These are phyloP conservation scores for Lepidotrigona ventralis DNA, from an alignment of 1,140 invertebrate species.

Conservation along the genomic window DNA sequence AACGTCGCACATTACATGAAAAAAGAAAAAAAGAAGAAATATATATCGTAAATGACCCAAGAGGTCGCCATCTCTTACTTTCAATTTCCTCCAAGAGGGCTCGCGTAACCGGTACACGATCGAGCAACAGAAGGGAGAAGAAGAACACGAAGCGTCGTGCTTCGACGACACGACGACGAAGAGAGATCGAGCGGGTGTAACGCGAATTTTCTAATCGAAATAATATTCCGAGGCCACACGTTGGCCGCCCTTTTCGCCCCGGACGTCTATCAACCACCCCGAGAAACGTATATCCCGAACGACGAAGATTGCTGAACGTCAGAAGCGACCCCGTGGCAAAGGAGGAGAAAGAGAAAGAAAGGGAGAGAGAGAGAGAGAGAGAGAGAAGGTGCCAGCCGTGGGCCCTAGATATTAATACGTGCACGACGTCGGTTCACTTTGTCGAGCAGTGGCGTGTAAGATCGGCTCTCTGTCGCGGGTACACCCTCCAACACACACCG, in stretches of 20 bases:
- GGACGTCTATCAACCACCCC: not conserved
- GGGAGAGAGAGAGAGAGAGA: not conserved
- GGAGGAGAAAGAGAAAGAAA: constrained; percentile 11
- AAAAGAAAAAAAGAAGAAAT: too few species aligned
- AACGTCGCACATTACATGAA: too few species aligned
- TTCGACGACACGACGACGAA: not conserved
- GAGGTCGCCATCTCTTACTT: not conserved
- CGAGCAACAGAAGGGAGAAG: not conserved
- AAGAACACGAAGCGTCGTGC: not conserved
- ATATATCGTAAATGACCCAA: not conserved
- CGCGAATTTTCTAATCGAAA: constrained; percentile 31
- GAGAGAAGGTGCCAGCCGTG: constrained; percentile 66
- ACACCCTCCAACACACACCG: constrained; percentile 65
- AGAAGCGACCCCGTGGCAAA: constrained; percentile 57
- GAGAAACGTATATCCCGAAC: constrained; percentile 28
- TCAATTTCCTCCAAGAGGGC: constrained; percentile 9
- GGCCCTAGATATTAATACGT: constrained; percentile 76
- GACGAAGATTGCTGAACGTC: constrained; percentile 59
- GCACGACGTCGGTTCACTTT: constrained; percentile 72
- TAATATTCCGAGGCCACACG: constrained; percentile 42
- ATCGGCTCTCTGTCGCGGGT: constrained; percentile 65
- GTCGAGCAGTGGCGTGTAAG: constrained; percentile 77
- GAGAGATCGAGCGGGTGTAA: constrained; percentile 25
- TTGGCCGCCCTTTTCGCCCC: not conserved
- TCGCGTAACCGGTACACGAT: not conserved